Evolutionary conservation across 2,113 vertebrate species (phyloP), one percentile per base, ranked within the genome.

Genomic region (Aegypius monachus): DNA sequence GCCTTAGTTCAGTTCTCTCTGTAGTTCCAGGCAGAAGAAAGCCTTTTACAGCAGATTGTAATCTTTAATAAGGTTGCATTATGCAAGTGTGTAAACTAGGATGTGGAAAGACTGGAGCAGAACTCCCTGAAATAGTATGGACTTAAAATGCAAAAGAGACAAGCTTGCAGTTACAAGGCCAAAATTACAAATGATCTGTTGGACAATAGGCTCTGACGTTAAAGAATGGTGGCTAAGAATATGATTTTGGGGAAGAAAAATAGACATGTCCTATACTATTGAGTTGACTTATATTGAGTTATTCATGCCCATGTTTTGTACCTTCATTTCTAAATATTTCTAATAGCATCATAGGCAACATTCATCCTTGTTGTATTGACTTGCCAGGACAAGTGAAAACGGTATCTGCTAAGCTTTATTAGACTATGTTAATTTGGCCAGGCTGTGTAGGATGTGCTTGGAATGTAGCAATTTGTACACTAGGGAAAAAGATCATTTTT

Each of bases 401-500:
- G 0, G 5, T 94, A 48, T 82, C 62, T 94, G 18, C 79, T 55
- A 40, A 73, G 58, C 78, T 82, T 91, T 91, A 80, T 96, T 94
- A 91, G 81, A 73, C 50, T 36, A 9, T 87, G 38, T 70, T 81
- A 87, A 79, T 94, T 96, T 96, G 94, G 58, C 81, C 66, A 90
- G 75, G 67, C 87, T 96, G 87, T 95, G 94, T 96, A 94, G 91
- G 95, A 95, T 93, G 93, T 87, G 53, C 79, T 96, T 93, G 84
- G 81, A 97, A 96, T 86, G 71, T 36, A 90, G 83, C 91, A 88
- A 91, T 92, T 96, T 84, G 59, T 86, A 91, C 61, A 45, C 34
- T 32, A 78, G 74, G 42, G 65, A 86, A 93, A 87, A 94, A 2
- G 67, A 83, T 62, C 2, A 3, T 79, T 88, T 97, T 92, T 93